phyloP scores from a whole-genome alignment of 2,113 vertebrate species.

The Sebastes fasciatus region DNA sequence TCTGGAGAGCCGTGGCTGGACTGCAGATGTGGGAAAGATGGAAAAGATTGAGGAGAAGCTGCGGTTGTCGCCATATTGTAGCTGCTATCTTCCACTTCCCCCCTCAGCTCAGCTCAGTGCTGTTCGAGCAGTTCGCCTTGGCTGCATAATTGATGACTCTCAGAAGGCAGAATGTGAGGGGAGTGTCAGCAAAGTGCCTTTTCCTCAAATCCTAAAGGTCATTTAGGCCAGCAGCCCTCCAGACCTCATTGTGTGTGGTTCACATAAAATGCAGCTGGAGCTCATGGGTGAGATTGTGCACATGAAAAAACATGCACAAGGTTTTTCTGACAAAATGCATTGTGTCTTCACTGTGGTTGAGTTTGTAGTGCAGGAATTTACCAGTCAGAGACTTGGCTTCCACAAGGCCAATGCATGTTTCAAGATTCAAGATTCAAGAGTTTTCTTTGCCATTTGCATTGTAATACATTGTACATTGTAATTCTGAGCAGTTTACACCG shows the following conservation, averaged over 20 bases:
- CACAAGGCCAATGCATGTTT: conserved; percentile 8
- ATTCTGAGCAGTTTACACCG: too few relatives aligned
- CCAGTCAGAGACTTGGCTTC: conserved; percentile 4
- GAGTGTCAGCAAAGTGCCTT: conserved; percentile 80
- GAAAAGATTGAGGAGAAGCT: conserved; percentile 87
- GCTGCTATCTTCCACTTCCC: conserved; percentile 83
- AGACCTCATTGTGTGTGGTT: conserved; percentile 1
- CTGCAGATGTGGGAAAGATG: conserved; percentile 87
- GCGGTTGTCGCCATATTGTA: conserved; percentile 94
- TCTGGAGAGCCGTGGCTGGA: conserved; percentile 82
- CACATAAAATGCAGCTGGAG: conserved; percentile 1
- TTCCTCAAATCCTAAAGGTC: conserved; percentile 71
- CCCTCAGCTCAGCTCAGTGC: conserved; percentile 69
- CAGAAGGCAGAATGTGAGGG: conserved; percentile 79
- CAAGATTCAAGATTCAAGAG: too few relatives aligned
- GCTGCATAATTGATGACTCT: conserved; percentile 88
- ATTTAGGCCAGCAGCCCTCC: conserved; percentile 62
- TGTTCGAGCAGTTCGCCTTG: conserved; percentile 70
- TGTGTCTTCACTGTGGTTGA: conserved; percentile 21
- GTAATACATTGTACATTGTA: too few relatives aligned
- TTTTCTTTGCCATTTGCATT: too few relatives aligned
- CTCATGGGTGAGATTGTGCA: conserved; percentile 15
- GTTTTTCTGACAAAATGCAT: conserved; percentile 34
- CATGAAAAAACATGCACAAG: conserved; percentile 37
- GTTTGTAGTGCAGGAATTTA: conserved; percentile 38